phyloP scores from a whole-genome alignment of 1,140 invertebrate species.

The Drosophila auraria region DNA sequence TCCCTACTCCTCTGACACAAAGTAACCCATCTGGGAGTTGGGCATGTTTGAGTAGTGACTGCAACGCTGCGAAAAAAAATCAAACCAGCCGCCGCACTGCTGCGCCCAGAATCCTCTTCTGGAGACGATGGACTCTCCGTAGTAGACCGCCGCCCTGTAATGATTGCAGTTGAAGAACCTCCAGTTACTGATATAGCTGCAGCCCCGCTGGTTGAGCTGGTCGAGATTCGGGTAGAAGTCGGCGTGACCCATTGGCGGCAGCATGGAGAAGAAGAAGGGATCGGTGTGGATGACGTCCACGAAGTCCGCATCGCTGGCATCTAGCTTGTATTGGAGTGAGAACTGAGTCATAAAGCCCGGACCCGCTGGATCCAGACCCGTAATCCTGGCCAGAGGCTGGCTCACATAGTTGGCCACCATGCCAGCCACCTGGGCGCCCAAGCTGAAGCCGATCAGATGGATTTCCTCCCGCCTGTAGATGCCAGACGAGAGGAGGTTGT shows the following conservation, averaged over 20 bases:
- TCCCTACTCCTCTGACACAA: slow-evolving; percentile 58
- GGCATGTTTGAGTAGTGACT: slow-evolving; percentile 52
- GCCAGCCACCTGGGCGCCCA: slow-evolving; percentile 95
- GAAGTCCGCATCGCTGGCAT: slow-evolving; percentile 88
- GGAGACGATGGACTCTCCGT: slow-evolving; percentile 86
- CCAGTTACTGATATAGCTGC: slow-evolving; percentile 85
- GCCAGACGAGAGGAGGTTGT: slow-evolving; percentile 84
- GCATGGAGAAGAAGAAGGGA: slow-evolving; percentile 88
- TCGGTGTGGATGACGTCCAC: slow-evolving; percentile 92
- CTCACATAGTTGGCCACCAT: slow-evolving; percentile 87
- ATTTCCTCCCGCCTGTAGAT: slow-evolving; percentile 86
- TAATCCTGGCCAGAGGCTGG: slow-evolving; percentile 67
- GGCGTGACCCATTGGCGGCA: slow-evolving; percentile 88
- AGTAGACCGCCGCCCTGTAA: slow-evolving; percentile 86
- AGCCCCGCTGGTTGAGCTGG: slow-evolving; percentile 90
- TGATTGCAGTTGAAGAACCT: slow-evolving; percentile 86
- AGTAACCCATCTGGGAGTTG: slow-evolving; percentile 73
- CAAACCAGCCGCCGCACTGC: slow-evolving; percentile 68
- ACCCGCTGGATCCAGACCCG: slow-evolving; percentile 81
- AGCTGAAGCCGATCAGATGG: slow-evolving; percentile 94
- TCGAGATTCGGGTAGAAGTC: slow-evolving; percentile 95
- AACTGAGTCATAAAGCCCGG: slow-evolving; percentile 63
- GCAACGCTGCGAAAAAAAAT: slow-evolving; percentile 70
- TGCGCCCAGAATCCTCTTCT: slow-evolving; percentile 71
- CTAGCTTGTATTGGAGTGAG: slow-evolving; percentile 51